Conservation (phyloP, 2,797 vertebrate species). For the Acanthurus tractus region DNA sequence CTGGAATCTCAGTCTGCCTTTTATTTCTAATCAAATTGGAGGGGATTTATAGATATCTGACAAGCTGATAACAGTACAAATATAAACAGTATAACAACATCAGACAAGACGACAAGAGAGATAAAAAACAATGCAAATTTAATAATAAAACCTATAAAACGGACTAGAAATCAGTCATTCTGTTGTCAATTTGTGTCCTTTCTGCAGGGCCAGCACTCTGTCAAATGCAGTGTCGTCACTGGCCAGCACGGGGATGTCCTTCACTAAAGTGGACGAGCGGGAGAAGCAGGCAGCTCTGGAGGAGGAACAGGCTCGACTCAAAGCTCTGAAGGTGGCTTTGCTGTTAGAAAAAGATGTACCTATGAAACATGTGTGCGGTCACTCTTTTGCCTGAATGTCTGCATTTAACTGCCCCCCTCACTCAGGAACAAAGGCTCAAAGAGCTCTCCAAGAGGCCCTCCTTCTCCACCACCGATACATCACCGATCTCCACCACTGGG, state of each 20-base stretch:
- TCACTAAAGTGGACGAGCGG: slow-evolving; percentile 98
- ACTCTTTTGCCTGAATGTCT: slow-evolving; percentile 29
- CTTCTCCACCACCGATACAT: slow-evolving; percentile 95
- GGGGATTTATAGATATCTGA: not conserved
- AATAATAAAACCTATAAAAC: not conserved
- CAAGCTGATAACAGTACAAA: not conserved
- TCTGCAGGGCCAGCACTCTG: slow-evolving; percentile 94
- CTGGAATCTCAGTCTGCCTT: not conserved
- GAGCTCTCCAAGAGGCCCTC: slow-evolving; percentile 98
- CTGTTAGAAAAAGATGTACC: not conserved
- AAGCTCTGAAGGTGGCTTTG: slow-evolving; percentile 93
- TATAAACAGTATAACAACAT: not conserved
- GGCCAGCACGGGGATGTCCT: slow-evolving; percentile 97
- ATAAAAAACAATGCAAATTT: not conserved
- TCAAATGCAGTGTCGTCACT: slow-evolving; percentile 98
- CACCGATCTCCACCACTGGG: slow-evolving; percentile 93
- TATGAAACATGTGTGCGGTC: not conserved
- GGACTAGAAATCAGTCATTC: not conserved
- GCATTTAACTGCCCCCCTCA: slow-evolving; percentile 7
- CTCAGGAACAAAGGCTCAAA: slow-evolving; percentile 96
- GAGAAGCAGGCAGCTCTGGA: slow-evolving; percentile 99
- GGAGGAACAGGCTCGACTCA: slow-evolving; percentile 97
- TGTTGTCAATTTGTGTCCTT: slow-evolving; percentile 30
- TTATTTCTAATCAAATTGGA: not conserved
- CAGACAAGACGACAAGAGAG: not conserved